These are phyloP conservation scores for Pandemis cinnamomeana DNA, from an alignment of 2,888 invertebrate genomes.

Conservation along the genomic window DNA sequence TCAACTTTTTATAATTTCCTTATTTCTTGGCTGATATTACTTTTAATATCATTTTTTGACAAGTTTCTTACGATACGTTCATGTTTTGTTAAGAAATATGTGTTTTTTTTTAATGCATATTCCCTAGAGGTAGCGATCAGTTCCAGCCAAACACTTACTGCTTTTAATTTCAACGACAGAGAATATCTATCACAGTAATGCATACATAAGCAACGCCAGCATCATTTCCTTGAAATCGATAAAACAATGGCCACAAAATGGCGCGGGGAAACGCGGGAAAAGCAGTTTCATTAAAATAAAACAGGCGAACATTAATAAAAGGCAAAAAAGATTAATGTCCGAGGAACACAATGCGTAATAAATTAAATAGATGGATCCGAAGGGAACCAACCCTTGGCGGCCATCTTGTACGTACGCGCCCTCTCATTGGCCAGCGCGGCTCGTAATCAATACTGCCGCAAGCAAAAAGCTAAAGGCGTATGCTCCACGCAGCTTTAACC, in stretches of 20 bases:
- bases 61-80: too few relatives aligned
- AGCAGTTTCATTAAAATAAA: slow-evolving; percentile 82
- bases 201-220: background rate
- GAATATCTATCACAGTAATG: background rate
- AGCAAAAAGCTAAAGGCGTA: slow-evolving; percentile 49
- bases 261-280: slow-evolving; percentile 64
- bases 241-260: slow-evolving; percentile 64
- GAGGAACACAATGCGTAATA: slow-evolving; percentile 79
- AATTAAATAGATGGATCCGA: slow-evolving; percentile 74
- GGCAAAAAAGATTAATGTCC: slow-evolving; percentile 82
- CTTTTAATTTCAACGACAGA: too few relatives aligned
- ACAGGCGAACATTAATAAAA: slow-evolving; percentile 79
- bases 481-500: background rate
- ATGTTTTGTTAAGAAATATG: too few relatives aligned
- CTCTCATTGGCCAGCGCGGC: slow-evolving; percentile 70
- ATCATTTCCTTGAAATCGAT: slow-evolving; percentile 47
- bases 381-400: slow-evolving; percentile 72
- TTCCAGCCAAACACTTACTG: too few relatives aligned
- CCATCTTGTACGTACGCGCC: slow-evolving; percentile 67
- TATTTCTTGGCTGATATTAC: too few relatives aligned
- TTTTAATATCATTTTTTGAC: too few relatives aligned
- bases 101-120: too few relatives aligned
- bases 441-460: slow-evolving; percentile 73
- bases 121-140: too few relatives aligned
- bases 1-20: too few relatives aligned